Conservation (phyloP, 2,797 vertebrate genomes). For the Megaceryle alcyon region DNA sequence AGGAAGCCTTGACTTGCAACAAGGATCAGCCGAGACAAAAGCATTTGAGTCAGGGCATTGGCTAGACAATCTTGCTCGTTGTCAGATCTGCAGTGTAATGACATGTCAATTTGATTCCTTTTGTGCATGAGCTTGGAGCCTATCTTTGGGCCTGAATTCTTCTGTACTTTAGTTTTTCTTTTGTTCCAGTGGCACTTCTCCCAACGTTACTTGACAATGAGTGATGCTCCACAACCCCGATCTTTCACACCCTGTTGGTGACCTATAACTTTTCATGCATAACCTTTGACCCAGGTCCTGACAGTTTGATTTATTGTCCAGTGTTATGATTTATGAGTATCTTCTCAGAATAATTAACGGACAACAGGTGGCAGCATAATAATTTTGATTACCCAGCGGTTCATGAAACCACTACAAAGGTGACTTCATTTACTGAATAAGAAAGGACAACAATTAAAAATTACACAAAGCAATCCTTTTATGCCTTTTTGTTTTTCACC, state of each 20-base stretch:
- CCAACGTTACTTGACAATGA: slow-evolving; percentile 96
- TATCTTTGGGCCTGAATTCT: slow-evolving; percentile 82
- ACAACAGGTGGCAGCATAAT: slow-evolving; percentile 98
- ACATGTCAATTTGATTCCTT: slow-evolving; percentile 91
- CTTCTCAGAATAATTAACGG: slow-evolving; percentile 97
- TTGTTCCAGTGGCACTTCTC: slow-evolving; percentile 90
- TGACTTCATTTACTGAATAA: slow-evolving; percentile 87
- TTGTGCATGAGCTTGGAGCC: slow-evolving; percentile 84
- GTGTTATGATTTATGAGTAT: slow-evolving; percentile 99
- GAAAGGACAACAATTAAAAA: slow-evolving; percentile 80
- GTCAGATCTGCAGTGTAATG: slow-evolving; percentile 87
- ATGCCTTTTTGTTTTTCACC: slow-evolving; percentile 53
- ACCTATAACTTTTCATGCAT: slow-evolving; percentile 92
- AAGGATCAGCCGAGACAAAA: slow-evolving; percentile 42
- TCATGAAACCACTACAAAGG: slow-evolving; percentile 88
- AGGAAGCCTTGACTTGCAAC: slow-evolving; percentile 30
- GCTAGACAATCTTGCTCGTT: slow-evolving; percentile 84
- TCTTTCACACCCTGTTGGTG: slow-evolving; percentile 90
- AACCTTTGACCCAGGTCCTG: slow-evolving; percentile 91
- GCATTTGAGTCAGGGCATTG: slow-evolving; percentile 72
- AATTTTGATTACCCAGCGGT: slow-evolving; percentile 87
- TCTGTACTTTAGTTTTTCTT: slow-evolving; percentile 92
- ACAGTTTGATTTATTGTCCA: slow-evolving; percentile 99
- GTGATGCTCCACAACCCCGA: slow-evolving; percentile 91
- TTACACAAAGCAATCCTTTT: slow-evolving; percentile 78